phyloP scores from a whole-genome alignment of 2,888 invertebrate species.

The Nemoura dubitans region DNA sequence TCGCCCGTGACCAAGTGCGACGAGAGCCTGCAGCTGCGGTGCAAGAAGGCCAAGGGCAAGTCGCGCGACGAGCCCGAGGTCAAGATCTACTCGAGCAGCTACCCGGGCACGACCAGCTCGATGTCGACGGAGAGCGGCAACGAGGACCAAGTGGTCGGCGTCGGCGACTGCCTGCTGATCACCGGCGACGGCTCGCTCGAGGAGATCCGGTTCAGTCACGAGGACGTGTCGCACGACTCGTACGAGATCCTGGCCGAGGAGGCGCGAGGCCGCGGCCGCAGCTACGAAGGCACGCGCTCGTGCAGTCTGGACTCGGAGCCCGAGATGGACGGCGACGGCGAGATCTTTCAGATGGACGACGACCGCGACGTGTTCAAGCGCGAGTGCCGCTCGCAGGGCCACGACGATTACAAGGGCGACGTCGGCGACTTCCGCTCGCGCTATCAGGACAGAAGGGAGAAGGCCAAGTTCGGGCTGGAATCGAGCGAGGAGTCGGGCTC shows the following conservation, averaged over 20 bases:
- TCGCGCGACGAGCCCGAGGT: constrained; percentile 71
- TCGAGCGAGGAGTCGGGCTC: constrained; percentile 40
- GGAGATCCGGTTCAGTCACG: constrained; percentile 68
- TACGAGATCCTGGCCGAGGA: constrained; percentile 85
- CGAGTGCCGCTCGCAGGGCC: not conserved
- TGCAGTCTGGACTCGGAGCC: constrained; percentile 78
- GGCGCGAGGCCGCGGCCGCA: constrained; percentile 58
- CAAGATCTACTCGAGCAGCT: constrained; percentile 86
- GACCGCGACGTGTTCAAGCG: not conserved
- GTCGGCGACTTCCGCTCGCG: constrained; percentile 9
- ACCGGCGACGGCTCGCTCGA: constrained; percentile 54
- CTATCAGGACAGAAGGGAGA: not conserved
- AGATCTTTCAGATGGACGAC: constrained; percentile 81
- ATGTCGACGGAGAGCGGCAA: constrained; percentile 72
- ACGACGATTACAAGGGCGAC: not conserved
- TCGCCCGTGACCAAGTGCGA: constrained; percentile 79
- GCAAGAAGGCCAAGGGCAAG: constrained; percentile 67
- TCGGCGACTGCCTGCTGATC: constrained; percentile 53
- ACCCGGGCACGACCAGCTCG: constrained; percentile 80
- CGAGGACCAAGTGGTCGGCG: constrained; percentile 72
- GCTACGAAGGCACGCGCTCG: constrained; percentile 62
- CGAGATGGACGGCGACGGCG: constrained; percentile 58
- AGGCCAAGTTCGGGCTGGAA: constrained; percentile 33
- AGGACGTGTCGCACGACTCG: constrained; percentile 88
- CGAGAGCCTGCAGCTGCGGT: constrained; percentile 71